A percentile compares a stretch with the other conserved stretches of the same genome.
Conservation (phyloP, 2,797 vertebrate species). For the Gymnoscopelus braueri region DNA sequence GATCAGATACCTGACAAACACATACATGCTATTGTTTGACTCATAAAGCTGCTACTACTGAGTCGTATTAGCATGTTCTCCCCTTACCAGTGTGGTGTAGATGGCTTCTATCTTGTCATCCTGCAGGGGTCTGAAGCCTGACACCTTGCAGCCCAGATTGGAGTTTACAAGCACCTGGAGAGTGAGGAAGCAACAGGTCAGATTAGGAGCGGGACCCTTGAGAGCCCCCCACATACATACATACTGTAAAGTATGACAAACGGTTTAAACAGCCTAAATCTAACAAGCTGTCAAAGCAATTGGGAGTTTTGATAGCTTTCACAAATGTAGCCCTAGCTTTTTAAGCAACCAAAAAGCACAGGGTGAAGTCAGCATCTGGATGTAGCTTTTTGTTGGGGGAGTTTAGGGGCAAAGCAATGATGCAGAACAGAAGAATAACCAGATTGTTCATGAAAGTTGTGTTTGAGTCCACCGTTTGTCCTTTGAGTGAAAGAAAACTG, state of each 20-base stretch:
- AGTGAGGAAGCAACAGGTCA: slow-evolving; percentile 5
- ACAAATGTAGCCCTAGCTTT: no score
- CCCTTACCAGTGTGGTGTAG: slow-evolving; percentile 91
- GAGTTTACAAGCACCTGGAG: slow-evolving; percentile 87
- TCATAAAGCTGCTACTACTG: no score
- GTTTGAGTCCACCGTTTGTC: no score
- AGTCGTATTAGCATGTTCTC: background rate
- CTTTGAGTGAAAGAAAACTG: no score
- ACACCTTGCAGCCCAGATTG: slow-evolving; percentile 91
- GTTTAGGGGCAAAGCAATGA: no score
- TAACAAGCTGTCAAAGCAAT: no score
- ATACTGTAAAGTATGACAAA: background rate
- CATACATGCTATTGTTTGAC: background rate
- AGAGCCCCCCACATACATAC: background rate
- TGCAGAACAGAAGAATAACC: no score
- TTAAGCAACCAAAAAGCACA: no score
- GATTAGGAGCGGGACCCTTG: slow-evolving; percentile 13
- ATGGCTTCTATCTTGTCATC: slow-evolving; percentile 94
- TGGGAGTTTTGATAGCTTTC: no score
- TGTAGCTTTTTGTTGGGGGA: no score
- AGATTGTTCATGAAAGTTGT: no score
- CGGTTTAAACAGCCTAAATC: background rate
- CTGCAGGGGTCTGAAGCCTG: slow-evolving; percentile 89
- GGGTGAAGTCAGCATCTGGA: no score
- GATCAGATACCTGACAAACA: background rate